Evolutionary conservation across 1,140 invertebrate genomes (phyloP).

Genomic region (Bombus turneri): DNA sequence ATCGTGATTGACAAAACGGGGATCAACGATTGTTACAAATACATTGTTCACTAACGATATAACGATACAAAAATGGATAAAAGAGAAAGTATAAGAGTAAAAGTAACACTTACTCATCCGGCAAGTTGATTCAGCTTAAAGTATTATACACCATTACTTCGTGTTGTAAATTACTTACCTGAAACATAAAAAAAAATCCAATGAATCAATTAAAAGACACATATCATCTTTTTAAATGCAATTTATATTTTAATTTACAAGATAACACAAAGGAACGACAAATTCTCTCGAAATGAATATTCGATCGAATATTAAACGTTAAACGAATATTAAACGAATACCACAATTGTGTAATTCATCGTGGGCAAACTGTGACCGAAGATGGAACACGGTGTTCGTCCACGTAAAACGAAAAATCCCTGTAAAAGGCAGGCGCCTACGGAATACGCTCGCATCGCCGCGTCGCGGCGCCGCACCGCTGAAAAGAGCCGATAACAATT

Average conservation of each 20-base stretch:
- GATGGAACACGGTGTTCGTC: background rate
- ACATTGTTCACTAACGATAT: no score
- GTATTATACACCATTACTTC: background rate
- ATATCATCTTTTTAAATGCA: background rate
- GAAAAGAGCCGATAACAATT: slow-evolving; percentile 45
- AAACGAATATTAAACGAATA: background rate
- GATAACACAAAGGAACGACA: no score
- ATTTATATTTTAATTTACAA: background rate
- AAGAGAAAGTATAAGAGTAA: no score
- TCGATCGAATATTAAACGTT: no score
- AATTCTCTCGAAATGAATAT: no score
- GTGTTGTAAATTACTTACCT: slow-evolving; percentile 27
- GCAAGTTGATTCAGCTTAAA: background rate
- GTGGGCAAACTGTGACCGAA: background rate
- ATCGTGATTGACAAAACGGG: no score
- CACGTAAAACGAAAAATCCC: slow-evolving; percentile 5
- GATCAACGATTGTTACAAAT: no score
- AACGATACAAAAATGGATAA: no score
- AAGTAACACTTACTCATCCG: slow-evolving; percentile 13
- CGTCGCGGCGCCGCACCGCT: background rate
- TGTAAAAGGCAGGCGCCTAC: slow-evolving; percentile 3
- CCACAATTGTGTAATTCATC: no score
- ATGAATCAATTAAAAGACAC: background rate
- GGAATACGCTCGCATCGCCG: background rate
- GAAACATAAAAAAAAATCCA: background rate